Percentiles rank a stretch among this genome's conserved stretches.
Conservation (phyloP, 1,140 invertebrate genomes). For the Agrilus planipennis region DNA sequence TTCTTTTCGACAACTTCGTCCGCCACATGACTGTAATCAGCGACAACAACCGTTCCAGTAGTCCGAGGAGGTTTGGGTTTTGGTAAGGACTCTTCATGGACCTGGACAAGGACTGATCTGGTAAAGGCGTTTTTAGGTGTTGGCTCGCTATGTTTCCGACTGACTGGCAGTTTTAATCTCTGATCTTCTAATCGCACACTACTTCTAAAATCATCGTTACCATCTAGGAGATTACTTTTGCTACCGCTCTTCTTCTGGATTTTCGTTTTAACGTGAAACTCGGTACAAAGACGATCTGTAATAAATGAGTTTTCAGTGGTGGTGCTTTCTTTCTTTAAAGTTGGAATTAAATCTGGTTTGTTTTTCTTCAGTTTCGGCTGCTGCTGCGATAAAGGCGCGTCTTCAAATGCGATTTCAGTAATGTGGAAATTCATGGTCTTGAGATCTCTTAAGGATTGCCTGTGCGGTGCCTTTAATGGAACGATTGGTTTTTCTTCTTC, state of each 20-base stretch:
- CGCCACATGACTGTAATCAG: constrained; percentile 26
- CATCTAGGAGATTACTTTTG: constrained; percentile 12
- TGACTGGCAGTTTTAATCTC: constrained; percentile 7
- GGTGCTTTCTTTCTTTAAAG: constrained; percentile 19
- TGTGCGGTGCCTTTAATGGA: neutral
- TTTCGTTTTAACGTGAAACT: constrained; percentile 30
- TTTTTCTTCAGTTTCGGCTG: constrained; percentile 17
- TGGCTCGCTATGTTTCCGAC: neutral
- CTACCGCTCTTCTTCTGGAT: constrained; percentile 19
- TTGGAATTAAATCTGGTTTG: constrained; percentile 27
- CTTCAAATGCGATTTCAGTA: constrained; percentile 15
- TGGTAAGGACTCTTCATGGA: constrained; percentile 15
- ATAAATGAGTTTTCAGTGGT: constrained; percentile 17
- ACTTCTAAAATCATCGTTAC: constrained; percentile 8
- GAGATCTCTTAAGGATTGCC: constrained; percentile 10
- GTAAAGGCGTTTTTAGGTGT: constrained; percentile 7
- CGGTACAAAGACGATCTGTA: constrained; percentile 23
- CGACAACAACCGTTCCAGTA: constrained; percentile 6
- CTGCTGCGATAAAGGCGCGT: constrained; percentile 11
- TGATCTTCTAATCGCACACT: constrained; percentile 7
- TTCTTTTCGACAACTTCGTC: constrained; percentile 17
- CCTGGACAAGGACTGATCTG: constrained; percentile 20
- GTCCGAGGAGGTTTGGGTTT: constrained; percentile 10
- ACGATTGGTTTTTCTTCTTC: constrained; percentile 13
- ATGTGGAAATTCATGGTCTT: constrained; percentile 5